Conservation (phyloP, 2,113 vertebrate genomes). For the Rhynchomys soricoides region DNA sequence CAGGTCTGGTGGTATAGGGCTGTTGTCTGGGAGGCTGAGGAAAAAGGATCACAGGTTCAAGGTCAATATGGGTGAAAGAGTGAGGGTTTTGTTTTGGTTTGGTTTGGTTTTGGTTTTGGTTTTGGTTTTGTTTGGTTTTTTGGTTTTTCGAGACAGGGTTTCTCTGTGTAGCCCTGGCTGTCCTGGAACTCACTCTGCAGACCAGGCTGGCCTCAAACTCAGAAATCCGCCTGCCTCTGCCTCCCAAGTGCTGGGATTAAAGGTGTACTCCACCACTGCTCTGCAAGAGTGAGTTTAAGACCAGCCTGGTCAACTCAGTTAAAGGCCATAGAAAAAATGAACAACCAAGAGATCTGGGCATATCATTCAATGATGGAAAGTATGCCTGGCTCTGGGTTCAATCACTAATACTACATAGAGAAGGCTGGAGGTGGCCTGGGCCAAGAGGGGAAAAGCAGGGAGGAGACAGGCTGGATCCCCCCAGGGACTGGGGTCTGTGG, state of each 20-base stretch:
- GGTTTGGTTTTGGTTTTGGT: too few species aligned
- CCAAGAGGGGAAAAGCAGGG: not conserved
- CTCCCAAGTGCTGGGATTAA: too few species aligned
- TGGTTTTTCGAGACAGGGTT: too few species aligned
- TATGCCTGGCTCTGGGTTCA: not conserved
- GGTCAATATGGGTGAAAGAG: not conserved
- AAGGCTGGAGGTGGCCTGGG: not conserved
- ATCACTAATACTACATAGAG: not conserved
- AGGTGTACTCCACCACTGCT: too few species aligned
- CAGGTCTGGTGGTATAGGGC: not conserved
- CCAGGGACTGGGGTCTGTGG: too few species aligned
- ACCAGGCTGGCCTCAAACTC: too few species aligned
- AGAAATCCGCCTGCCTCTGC: too few species aligned
- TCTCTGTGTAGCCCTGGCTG: too few species aligned
- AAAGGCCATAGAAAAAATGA: not conserved
- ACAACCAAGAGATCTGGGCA: not conserved
- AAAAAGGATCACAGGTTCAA: not conserved
- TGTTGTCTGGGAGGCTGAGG: not conserved
- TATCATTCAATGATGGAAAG: not conserved
- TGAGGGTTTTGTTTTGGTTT: too few species aligned
- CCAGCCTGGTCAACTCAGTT: not conserved
- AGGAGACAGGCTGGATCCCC: too few species aligned
- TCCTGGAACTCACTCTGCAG: too few species aligned
- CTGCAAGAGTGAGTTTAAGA: not conserved
- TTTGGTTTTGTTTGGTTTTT: too few species aligned